Evolutionary conservation across 2,113 vertebrate genomes (phyloP), one percentile per base, ranked within the genome.

Genomic region (Microtus richardsoni): DNA sequence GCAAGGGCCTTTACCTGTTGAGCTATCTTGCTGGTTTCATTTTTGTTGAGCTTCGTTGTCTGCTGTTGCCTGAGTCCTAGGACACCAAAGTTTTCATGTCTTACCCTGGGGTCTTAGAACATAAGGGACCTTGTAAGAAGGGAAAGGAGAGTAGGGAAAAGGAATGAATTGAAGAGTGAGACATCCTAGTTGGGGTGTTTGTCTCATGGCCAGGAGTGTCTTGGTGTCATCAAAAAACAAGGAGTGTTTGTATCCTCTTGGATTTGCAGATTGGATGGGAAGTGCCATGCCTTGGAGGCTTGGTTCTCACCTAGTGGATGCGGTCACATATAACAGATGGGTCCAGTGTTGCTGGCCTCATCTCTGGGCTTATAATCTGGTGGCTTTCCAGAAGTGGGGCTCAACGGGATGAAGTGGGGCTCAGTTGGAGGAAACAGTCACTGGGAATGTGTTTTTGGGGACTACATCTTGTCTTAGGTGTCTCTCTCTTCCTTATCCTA

Each of bases 31-130:
- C 58, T 64, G 82, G 26, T 64, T 84, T 62, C 24, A 41, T 41
- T 83, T 62, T 84, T 84, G 22, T 5, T 22, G 44, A 84, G 22
- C 36, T 0, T 41, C 7, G 12, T 41, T 41, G 22, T 89, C 13
- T n/a, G 74, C n/a, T 33, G 0, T 41, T 13, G 21, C 60, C 41
- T 52, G 13, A 19, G 14, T 28, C 21, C 84, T 30, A 5, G 22
- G n/a, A 49, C 0, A 3, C 26, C 16, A 10, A 33, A 3, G 1
- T 64, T 68, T 39, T 5, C 52, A 3, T 9, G 17, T 3, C 60
- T 47, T 5, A 0, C 49, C 17, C 44, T n/a, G 26, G 24, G 68
- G 60, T 14, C 44, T 3, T 14, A 10, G 28, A 17, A 0, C 13
- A 16, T 22, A 14, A 8, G 66, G 60, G 47, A 8, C 44, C 73